These are phyloP conservation scores for Marmota flaviventris DNA, from an alignment of 2,113 vertebrate species.

Conservation along the genomic window DNA sequence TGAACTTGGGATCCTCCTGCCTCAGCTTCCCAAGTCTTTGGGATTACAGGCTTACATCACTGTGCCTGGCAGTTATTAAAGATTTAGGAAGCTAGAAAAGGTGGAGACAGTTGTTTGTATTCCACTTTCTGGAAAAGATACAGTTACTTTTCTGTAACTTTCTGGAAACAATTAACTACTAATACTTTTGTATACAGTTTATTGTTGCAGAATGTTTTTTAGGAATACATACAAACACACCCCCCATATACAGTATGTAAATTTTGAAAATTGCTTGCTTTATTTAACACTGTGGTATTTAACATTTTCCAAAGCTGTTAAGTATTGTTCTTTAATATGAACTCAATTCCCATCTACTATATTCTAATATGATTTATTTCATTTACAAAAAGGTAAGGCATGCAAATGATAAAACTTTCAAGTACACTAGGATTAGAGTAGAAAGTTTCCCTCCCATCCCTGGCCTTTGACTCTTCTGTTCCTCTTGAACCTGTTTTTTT, in stretches of 20 bases:
- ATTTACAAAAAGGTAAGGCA: too few relatives aligned
- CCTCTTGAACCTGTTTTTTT: too few relatives aligned
- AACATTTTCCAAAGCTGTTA: background rate
- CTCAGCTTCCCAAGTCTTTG: too few relatives aligned
- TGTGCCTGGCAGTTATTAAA: background rate
- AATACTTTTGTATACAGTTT: background rate
- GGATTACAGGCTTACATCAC: too few relatives aligned
- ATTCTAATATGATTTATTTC: too few relatives aligned
- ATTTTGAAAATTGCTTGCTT: slow-evolving; percentile 16
- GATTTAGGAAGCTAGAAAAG: slow-evolving; percentile 1
- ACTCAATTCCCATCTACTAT: background rate
- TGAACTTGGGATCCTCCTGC: too few relatives aligned
- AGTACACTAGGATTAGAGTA: too few relatives aligned
- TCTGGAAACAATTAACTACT: slow-evolving; percentile 8
- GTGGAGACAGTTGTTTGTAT: background rate
- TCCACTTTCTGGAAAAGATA: background rate
- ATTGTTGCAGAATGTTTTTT: background rate
- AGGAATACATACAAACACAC: background rate
- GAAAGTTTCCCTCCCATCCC: too few relatives aligned
- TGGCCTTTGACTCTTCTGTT: too few relatives aligned
- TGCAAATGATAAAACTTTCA: too few relatives aligned
- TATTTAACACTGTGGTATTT: background rate
- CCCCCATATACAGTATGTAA: too few relatives aligned
- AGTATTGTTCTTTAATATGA: background rate
- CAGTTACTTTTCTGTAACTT: background rate